phyloP scores from a whole-genome alignment of 2,113 vertebrate genomes.

The Saguinus imperator region DNA sequence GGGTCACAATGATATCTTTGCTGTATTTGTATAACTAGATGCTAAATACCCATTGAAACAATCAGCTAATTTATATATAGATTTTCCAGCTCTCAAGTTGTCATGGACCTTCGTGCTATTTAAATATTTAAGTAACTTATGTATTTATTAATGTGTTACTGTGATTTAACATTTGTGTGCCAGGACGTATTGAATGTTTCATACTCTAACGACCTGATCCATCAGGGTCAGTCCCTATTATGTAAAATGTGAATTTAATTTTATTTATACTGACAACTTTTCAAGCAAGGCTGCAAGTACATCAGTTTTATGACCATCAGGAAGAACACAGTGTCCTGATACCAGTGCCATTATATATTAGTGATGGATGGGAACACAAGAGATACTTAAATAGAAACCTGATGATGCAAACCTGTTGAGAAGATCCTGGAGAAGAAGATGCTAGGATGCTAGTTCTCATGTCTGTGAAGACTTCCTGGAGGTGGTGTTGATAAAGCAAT shows the following conservation, averaged over 20 bases:
- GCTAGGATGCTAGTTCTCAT: neutral
- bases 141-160: constrained; percentile 77
- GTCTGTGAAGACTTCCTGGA: neutral
- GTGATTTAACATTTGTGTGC: constrained; percentile 57
- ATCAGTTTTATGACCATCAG: neutral
- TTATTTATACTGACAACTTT: constrained; percentile 51
- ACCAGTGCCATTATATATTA: neutral
- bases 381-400: neutral
- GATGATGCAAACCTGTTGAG: neutral
- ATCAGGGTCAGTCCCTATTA: neutral
- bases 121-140: constrained; percentile 77
- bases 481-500: neutral
- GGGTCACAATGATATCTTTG: neutral
- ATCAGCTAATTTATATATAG: constrained; percentile 50
- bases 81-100: neutral
- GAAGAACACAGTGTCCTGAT: neutral
- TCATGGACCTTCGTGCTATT: constrained; percentile 54
- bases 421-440: neutral
- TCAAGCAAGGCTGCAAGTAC: neutral
- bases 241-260: constrained; percentile 53
- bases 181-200: constrained; percentile 36
- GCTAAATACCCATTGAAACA: neutral
- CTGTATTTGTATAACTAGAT: constrained; percentile 46
- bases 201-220: neutral
- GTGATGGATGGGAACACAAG: neutral